Base-by-base conservation (phyloP, 2,113 vertebrate genomes). In the Emydura subglobosa region DNA sequence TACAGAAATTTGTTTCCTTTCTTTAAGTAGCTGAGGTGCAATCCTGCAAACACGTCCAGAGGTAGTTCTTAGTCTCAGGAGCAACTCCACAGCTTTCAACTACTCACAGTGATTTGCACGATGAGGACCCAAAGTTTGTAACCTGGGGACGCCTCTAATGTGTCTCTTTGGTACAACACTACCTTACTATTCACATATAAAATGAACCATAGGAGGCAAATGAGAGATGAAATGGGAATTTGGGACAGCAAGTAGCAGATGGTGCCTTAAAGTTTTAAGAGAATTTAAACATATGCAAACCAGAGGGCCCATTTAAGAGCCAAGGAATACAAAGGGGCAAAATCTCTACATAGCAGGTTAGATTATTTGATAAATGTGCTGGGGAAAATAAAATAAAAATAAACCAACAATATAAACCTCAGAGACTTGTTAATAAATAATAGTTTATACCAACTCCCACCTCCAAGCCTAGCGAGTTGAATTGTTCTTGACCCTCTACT, bases 151-250 rank as follows among this genome's bases (percentile, higher is more conserved):
- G 24, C 87, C 90, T 91, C 79, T 50, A 94, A 93, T 1, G 1
- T 59, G 88, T 90, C 95, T 96, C 82, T 87, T 86, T 91, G 88
- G 85, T n/a, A 54, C 93, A 95, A 92, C 86, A 87, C 78, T 90
- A 89, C 57, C 95, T 93, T 34, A 91, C 68, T 97, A 96, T 91
- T 90, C 95, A 94, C 82, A 91, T 47, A 76, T 79, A 94, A 91
- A 95, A 97, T 92, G 86, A 97, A 96, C 96, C 92, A 93, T 53
- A 76, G 84, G 42, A 97, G 87, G 80, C 78, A 91, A 96, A 91
- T 83, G 91, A 16, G 90, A 97, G 82, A 92, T 87, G 82, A 54
- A 87, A 91, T 79, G 51, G 31, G 81, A 50, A 95, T 96, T 91
- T 92, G 90, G 72, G 90, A 72, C 4, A 14, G 84, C 53, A 88